These are phyloP conservation scores for Mustela lutreola DNA, from an alignment of 2,113 vertebrate species.

Conservation along the genomic window DNA sequence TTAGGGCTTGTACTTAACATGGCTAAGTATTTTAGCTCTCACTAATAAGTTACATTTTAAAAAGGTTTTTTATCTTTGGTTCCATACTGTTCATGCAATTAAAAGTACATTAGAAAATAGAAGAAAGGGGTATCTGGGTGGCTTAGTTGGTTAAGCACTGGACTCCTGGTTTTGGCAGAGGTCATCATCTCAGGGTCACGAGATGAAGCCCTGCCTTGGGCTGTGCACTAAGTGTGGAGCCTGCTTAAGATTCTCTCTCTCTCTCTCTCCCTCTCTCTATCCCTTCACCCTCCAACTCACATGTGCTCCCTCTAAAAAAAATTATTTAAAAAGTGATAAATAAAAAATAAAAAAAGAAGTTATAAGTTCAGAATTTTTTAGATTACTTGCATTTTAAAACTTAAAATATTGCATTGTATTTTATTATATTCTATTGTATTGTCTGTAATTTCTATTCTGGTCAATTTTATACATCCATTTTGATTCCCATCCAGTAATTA, in stretches of 20 bases:
- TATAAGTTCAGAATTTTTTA: not conserved
- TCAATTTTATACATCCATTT: constrained; percentile 7
- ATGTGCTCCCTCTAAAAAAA: not conserved
- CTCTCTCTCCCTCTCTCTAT: not conserved
- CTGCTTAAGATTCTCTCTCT: not conserved
- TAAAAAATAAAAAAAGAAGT: constrained; percentile 42
- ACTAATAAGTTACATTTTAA: not conserved
- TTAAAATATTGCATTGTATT: not conserved
- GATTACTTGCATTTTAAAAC: constrained; percentile 4
- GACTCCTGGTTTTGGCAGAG: not conserved
- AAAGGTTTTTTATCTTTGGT: constrained; percentile 25
- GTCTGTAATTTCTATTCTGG: not conserved
- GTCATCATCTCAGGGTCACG: not conserved
- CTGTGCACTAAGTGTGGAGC: not conserved
- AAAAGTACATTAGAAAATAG: constrained; percentile 49
- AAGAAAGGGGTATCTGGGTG: not conserved
- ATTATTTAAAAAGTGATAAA: not conserved
- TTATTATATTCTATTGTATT: not conserved
- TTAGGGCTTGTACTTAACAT: not conserved
- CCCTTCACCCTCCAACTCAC: not conserved
- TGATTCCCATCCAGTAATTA: not conserved
- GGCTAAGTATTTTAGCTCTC: not conserved
- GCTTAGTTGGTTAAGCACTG: not conserved
- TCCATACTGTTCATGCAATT: not conserved
- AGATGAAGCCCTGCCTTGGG: not conserved